These are phyloP conservation scores for Trissolcus japonicus DNA, from an alignment of 2,888 invertebrate species.

Conservation along the genomic window DNA sequence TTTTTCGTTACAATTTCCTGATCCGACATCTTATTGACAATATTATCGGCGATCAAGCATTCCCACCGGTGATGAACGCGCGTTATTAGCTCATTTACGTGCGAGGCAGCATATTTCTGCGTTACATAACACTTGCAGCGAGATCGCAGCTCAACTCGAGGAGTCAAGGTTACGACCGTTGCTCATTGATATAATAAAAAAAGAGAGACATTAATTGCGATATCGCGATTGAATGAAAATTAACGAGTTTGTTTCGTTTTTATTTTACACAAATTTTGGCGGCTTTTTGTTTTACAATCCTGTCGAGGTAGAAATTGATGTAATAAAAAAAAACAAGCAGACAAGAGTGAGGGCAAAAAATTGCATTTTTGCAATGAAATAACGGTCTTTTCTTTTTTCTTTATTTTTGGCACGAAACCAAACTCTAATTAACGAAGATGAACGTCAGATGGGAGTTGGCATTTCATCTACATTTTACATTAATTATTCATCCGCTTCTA, in stretches of 20 bases:
- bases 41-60: constrained; percentile 33
- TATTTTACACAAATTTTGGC: too few species aligned
- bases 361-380: not conserved
- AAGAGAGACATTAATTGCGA: not conserved
- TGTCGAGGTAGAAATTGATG: too few species aligned
- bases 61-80: constrained; percentile 36
- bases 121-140: constrained; percentile 26
- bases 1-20: constrained; percentile 8
- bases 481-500: constrained; percentile 7
- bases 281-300: too few species aligned
- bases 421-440: too few species aligned
- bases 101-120: constrained; percentile 32
- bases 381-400: not conserved
- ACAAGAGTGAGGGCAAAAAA: too few species aligned
- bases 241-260: too few species aligned
- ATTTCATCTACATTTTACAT: not conserved
- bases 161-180: constrained; percentile 40
- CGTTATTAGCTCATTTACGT: constrained; percentile 37
- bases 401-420: constrained; percentile 1
- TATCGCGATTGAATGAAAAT: not conserved
- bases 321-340: too few species aligned
- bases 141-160: constrained; percentile 27
- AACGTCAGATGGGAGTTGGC: too few species aligned
- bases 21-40: constrained; percentile 8
- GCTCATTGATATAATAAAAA: constrained; percentile 10